Base-by-base conservation (phyloP, 1,140 invertebrate genomes). In the Pissodes strobi region DNA sequence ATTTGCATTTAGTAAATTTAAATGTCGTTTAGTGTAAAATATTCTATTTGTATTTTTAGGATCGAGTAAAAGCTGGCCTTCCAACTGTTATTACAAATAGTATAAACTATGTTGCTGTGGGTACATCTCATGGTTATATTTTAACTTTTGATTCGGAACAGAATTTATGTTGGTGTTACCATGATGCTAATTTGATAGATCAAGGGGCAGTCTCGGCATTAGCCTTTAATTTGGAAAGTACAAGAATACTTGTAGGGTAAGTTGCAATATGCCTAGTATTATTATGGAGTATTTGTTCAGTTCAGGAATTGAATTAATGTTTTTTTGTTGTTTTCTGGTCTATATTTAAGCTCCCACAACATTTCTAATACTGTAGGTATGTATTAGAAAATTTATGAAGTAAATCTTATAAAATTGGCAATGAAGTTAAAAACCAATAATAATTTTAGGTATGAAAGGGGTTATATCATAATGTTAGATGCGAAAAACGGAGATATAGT, bases 41-140 rank as follows among this genome's bases (percentile, higher is more conserved):
- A 52, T 41, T 41, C 45, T 38, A 22, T 39, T 39, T 19, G n/a
- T 18, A 23, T 3, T 82, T 81, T 60, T 69, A 92, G 90, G 93
- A 97, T 69, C 85, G 91, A 67, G 90, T 95, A 17, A 90, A 93
- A 81, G 91, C 93, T 53, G 95, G 95, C 18, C 84, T 90, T 56
- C 92, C 94, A 1, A 94, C 93, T 69, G 87, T 91, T 17, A 84
- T 91, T 19, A 86, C 89, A 64, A 90, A 90, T 34, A 88, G 90
- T 52, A 84, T 86, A 1, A 87, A 88, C 45, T 86, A 91, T 72
- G 88, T 97, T 66, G 91, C 90, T 15, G 86, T 98, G 45, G 95
- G 96, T 27, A 98, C 95, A 37, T 94, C 93, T 34, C 93, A 97
- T 80, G 95, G 95, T 17, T 84, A 95, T 62, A 86, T 97, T 53